Evolutionary conservation across 2,888 invertebrate species (phyloP), one percentile per base, ranked within the genome.

Genomic region (Tridacna crocea): DNA sequence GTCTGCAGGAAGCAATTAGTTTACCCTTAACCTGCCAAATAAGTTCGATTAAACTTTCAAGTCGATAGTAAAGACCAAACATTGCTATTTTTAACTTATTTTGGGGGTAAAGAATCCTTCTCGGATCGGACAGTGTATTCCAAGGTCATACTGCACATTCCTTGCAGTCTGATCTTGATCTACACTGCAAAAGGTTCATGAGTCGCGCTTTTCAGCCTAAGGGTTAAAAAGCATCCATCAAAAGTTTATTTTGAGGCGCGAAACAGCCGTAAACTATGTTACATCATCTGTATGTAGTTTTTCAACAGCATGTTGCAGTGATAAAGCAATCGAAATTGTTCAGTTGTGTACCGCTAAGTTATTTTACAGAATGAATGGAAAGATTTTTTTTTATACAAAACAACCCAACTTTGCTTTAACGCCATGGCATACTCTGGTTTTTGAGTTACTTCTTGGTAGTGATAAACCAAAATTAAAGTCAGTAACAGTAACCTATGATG

Each of bases 301-400:
- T 26, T 27, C 63, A 63, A 27, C 63, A 63, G 63, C 63, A 63
- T 26, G 63, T 27, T 27, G 63, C 63, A 27, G 63, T 15, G 63
- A 63, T 63, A 63, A 63, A 26, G 19, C 63, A 12, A 27, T 63
- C 63, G 19, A 63, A 24, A 63, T 63, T 26, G 26, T 63, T 63
- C 26, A 27, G 63, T 27, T 27, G 63, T 63, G 27, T 63, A 63
- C 15, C 26, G 27, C 27, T 63, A 17, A 63, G 63, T n/a, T 61
- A 61, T n/a, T 63, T 63, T 63, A 63, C 63, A 63, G 24, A 27
- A 63, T 63, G 27, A 63, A 63, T 63, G 15, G 17, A 26, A 63
- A 63, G 27, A 12, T 4, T 26, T 4, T 4, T 26, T 4, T 63
- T 27, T 26, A 27, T 24, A 24, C 24, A 27, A 24, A 63, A 26